Evolutionary conservation across 2,113 vertebrate genomes (phyloP), one percentile per base, ranked within the genome.

Genomic region (Mola mola): DNA sequence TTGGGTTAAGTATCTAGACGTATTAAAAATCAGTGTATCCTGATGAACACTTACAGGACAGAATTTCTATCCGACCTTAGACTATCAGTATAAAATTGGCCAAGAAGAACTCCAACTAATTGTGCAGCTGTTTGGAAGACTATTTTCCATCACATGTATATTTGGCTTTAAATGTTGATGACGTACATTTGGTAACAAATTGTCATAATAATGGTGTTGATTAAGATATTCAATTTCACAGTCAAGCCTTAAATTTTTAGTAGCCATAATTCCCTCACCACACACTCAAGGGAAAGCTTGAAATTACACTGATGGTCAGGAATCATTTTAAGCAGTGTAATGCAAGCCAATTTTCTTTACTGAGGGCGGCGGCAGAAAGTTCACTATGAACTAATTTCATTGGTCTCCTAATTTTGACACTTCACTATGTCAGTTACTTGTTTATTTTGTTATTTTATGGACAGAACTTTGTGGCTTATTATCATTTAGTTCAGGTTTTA

Each of bases 221-320:
- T 61, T 16, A 59, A 0, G 5, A 17, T 37, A 0, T 10, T 22
- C 7, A 21, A n/a, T n/a, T 21, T 19, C 40, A 17, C 10, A 8
- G 3, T 37, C 25, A 37, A 29, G 1, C 6, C 12, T 24, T 9
- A 22, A 31, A 24, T 16, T 37, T 49, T 49, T 9, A 31, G 5
- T 47, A 12, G 43, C 15, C 8, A 55, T 58, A 34, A 41, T n/a
- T 66, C 15, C 25, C 28, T 20, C 13, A 59, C 15, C 22, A 8
- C 17, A 11, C 44, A 42, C 22, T 52, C 48, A 53, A 66, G 60
- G 53, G 3, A 48, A 2, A 26, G 21, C 33, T 22, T 22, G 21
- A 55, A 53, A 65, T 59, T 22, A 53, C 43, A 33, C 43, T 42
- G 15, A 38, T 50, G 47, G 46, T 51, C 60, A 53, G 55, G 19